Conservation (phyloP, 2,797 vertebrate species). For the Fratercula arctica region DNA sequence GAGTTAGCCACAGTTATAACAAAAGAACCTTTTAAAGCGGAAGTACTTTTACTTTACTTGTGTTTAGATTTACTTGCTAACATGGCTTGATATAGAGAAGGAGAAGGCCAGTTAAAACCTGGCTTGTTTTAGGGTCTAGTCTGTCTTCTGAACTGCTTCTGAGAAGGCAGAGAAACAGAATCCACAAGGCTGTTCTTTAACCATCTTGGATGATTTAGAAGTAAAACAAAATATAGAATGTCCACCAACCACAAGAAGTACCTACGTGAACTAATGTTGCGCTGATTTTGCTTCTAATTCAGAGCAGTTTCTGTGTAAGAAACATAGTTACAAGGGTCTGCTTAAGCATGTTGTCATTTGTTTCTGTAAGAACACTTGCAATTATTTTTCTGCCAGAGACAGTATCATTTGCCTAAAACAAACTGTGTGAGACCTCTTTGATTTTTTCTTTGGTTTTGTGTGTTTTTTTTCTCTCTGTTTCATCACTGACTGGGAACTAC, state of each 20-base stretch:
- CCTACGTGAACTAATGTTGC: not conserved
- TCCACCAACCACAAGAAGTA: not conserved
- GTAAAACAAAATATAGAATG: not conserved
- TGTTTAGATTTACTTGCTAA: not conserved
- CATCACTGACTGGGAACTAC: constrained; percentile 14
- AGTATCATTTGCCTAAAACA: not conserved
- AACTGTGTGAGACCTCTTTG: constrained; percentile 2
- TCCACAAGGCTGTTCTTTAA: not conserved
- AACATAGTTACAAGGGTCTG: not conserved
- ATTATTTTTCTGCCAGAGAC: not conserved
- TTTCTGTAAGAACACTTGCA: not conserved
- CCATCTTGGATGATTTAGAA: not conserved
- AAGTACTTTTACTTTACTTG: constrained; percentile 4
- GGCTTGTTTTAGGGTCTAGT: not conserved
- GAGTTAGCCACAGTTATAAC: not conserved
- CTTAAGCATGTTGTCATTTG: constrained; percentile 21
- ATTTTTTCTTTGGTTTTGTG: not conserved
- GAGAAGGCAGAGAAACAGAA: not conserved
- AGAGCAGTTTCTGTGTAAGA: not conserved
- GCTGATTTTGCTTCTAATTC: not conserved
- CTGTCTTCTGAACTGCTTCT: not conserved
- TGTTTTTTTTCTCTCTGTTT: constrained; percentile 10
- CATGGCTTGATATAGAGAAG: not conserved
- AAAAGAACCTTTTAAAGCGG: constrained; percentile 14
- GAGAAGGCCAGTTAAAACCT: not conserved